phyloP scores from a whole-genome alignment of 2,113 vertebrate genomes.

The Myotis davidii region DNA sequence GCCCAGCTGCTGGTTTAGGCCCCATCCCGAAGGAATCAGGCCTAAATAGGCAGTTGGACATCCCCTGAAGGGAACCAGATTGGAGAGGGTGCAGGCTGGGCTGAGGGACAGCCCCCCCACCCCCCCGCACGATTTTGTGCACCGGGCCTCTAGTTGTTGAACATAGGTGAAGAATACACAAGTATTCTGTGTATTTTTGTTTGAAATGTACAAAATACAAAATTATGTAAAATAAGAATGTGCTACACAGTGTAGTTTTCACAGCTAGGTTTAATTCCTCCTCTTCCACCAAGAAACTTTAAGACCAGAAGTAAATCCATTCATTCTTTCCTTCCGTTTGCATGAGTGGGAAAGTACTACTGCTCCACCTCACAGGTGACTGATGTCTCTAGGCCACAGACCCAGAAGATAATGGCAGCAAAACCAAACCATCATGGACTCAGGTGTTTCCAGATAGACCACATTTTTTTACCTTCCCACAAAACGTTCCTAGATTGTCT shows the following conservation, averaged over 20 bases:
- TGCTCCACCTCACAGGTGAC: neutral
- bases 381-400: neutral
- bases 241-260: no score
- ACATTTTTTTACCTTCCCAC: neutral
- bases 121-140: no score
- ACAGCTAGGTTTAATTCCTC: neutral
- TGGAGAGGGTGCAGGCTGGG: no score
- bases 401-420: neutral
- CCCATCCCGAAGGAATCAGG: no score
- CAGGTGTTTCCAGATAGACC: neutral
- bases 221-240: neutral
- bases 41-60: no score
- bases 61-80: no score
- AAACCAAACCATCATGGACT: neutral
- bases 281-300: neutral
- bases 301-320: no score
- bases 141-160: neutral
- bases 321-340: neutral
- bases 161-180: neutral
- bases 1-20: no score
- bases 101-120: no score
- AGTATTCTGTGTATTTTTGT: neutral
- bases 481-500: neutral
- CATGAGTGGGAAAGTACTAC: neutral
- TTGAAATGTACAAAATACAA: neutral